phyloP scores from a whole-genome alignment of 2,113 vertebrate species.

The Mesitornis unicolor region DNA sequence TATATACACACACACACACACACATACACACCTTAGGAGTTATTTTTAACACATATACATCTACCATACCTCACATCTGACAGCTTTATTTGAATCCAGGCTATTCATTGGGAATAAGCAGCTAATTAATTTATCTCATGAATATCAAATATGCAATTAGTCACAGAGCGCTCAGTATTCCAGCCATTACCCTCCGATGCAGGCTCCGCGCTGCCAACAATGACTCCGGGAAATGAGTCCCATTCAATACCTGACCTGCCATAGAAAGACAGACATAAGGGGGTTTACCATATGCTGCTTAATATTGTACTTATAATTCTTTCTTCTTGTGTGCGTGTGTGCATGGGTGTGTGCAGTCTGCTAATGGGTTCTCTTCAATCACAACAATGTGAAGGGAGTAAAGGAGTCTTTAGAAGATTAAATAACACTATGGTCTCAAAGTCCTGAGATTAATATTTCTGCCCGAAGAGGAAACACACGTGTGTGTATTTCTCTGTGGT shows the following conservation, averaged over 20 bases:
- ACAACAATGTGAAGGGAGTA: not conserved
- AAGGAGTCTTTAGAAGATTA: not conserved
- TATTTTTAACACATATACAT: constrained; percentile 22
- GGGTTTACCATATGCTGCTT: not conserved
- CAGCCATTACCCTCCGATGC: not conserved
- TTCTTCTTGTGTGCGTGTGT: not conserved
- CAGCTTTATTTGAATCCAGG: constrained; percentile 32
- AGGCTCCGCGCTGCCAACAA: not conserved
- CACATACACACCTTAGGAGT: not conserved
- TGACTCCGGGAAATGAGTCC: not conserved
- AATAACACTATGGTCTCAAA: not conserved
- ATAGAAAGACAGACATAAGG: not conserved
- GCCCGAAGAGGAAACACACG: not conserved
- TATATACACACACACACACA: not conserved
- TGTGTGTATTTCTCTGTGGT: not conserved
- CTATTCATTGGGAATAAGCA: constrained; percentile 31
- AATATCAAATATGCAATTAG: constrained; percentile 46
- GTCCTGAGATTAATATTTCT: not conserved
- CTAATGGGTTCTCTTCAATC: not conserved
- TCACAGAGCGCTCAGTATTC: not conserved
- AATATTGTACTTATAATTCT: not conserved
- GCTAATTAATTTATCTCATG: constrained; percentile 57
- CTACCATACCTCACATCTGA: constrained; percentile 8
- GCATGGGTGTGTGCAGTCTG: not conserved
- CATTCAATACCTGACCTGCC: not conserved